Base-by-base conservation (phyloP, 2,888 invertebrate species). In the Tipula vernalis region DNA sequence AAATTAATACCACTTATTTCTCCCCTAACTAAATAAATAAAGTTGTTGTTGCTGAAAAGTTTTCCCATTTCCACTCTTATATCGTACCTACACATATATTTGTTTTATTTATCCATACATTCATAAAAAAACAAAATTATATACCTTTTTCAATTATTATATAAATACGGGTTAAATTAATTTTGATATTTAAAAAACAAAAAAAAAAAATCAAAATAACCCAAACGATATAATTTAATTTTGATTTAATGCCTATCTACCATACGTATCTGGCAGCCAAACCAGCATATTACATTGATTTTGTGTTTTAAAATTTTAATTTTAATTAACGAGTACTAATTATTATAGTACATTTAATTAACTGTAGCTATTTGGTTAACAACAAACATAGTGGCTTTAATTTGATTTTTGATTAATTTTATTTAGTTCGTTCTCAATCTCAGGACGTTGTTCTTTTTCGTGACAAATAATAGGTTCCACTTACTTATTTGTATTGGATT, bases 1-100 rank as follows among this genome's bases (percentile, higher is more conserved):
- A 71, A 71, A 71, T 71, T 71, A 71, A 71, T 71, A 71, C 71
- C 71, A 71, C 71, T 71, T 71, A 71, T 71, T 71, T 71, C 71
- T 71, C 71, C 71, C 71, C 71, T 71, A 71, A 71, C 71, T 71
- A 71, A 71, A 28, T 71, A 71, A 71, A 71, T 71, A 71, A 71
- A 18, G 18, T 71, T 71, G 71, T 71, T 71, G 71, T 71, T 71
- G 71, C 28, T 71, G 71, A 10, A 3, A 3, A 12, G 71, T 71
- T 71, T 71, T 71, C 71, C 71, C 71, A 71, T 10, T 71, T 28
- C 71, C 71, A 71, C 71, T 71, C 71, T 71, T 71, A 18, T 12
- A 51, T 51, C 5, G 28, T 51, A 15, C n/a, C n/a, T n/a, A n/a
- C 28, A 28, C 28, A 15, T 51, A 71, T 71, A 28, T 71, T 71